These are phyloP conservation scores for Pocillopora verrucosa DNA, from an alignment of 64 coral and sea anemone genomes.

Conservation along the genomic window DNA sequence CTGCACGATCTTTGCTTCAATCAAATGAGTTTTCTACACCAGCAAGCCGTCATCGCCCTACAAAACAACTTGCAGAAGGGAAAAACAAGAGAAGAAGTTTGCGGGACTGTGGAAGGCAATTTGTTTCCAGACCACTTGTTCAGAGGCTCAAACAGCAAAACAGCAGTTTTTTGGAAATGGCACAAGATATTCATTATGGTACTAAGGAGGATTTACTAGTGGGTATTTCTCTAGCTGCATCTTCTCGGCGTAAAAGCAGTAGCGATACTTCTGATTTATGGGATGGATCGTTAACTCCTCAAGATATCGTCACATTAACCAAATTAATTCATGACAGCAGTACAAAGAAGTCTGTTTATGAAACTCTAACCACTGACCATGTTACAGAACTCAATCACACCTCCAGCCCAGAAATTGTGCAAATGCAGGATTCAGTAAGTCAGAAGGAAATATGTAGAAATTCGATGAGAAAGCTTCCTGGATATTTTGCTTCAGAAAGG, in stretches of 20 bases:
- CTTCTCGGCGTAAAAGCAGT: too few species aligned
- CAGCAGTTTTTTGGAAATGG: neutral
- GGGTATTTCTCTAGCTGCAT: neutral
- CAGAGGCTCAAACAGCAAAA: neutral
- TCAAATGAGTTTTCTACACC: too few species aligned
- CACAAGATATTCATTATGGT: neutral
- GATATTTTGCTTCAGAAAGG: conserved; percentile 43
- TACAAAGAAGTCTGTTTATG: conserved; percentile 32
- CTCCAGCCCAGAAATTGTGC: conserved; percentile 46
- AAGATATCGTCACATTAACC: neutral
- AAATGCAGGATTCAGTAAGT: conserved; percentile 23
- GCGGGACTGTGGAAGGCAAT: neutral
- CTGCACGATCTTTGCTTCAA: too few species aligned
- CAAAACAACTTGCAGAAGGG: neutral
- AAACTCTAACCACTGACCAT: conserved; percentile 24
- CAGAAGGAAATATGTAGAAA: conserved; percentile 25
- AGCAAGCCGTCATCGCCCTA: neutral
- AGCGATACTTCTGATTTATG: neutral
- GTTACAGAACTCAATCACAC: conserved; percentile 26
- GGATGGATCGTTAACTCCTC: conserved; percentile 13
- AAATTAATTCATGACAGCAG: neutral
- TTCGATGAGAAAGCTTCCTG: conserved; percentile 28
- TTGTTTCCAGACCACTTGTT: neutral
- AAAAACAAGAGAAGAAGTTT: neutral
- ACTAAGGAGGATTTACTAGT: neutral